Percentiles rank a stretch among this genome's conserved stretches.
Conservation (phyloP, 2,888 invertebrate species). For the Cryptocephalus primarius region DNA sequence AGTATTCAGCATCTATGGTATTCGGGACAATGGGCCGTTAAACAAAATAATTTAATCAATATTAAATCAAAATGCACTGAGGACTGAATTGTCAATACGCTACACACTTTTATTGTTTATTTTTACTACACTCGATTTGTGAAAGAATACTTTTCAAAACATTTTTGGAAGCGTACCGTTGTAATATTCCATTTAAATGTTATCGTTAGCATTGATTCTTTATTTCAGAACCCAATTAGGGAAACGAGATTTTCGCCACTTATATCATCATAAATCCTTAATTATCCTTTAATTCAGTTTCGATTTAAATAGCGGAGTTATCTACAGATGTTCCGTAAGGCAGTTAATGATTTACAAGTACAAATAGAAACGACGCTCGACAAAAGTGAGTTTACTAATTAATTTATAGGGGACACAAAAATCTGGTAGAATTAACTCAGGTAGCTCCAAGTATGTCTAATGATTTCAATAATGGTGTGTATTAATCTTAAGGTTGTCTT, state of each 20-base stretch:
- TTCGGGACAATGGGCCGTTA: too few species aligned
- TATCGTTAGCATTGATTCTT: too few species aligned
- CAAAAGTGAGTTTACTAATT: slow-evolving; percentile 19
- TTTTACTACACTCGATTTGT: slow-evolving; percentile 18
- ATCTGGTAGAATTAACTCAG: slow-evolving; percentile 17
- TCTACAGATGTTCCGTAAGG: not conserved
- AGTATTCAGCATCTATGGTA: too few species aligned
- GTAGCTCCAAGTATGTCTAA: slow-evolving; percentile 17
- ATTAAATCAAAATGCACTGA: slow-evolving; percentile 18
- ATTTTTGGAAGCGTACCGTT: not conserved
- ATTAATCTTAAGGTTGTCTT: slow-evolving; percentile 18
- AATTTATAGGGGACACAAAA: slow-evolving; percentile 18
- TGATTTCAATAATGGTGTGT: slow-evolving; percentile 18
- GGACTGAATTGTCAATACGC: slow-evolving; percentile 24
- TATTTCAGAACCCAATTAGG: too few species aligned
- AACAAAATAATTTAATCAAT: not conserved
- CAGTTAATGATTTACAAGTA: not conserved
- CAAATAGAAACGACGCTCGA: slow-evolving; percentile 1
- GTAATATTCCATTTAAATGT: not conserved
- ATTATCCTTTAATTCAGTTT: not conserved
- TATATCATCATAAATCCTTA: too few species aligned
- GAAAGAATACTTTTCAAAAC: too few species aligned
- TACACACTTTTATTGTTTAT: slow-evolving; percentile 22
- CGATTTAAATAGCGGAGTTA: not conserved
- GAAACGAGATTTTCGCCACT: too few species aligned